Evolutionary conservation across 2,113 vertebrate genomes (phyloP), one percentile per base, ranked within the genome.

Genomic region (rat (Rattus norvegicus)): DNA sequence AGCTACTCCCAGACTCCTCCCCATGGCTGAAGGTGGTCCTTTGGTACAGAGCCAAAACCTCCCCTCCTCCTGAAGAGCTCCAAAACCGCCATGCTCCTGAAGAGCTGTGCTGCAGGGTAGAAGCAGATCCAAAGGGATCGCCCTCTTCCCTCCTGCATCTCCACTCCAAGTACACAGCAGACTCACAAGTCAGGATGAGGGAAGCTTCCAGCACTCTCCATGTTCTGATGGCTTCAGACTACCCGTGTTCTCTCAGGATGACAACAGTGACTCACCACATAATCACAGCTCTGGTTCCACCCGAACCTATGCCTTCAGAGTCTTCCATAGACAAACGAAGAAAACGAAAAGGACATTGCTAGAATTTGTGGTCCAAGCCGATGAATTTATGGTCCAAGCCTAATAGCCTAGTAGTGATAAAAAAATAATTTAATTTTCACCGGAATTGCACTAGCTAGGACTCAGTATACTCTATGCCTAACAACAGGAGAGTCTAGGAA

Each of bases 1-100:
- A 83, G 36, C 90, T 97, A 90, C 95, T 91, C 95, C 90, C 93
- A 90, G 75, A 88, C 43, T 47, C 69, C n/a, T 72, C n/a, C 43
- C 94, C 17, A 13, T 5, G 13, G 39, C 22, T 89, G 33, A 93
- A 79, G 75, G 90, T 19, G 69, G 39, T 26, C 24, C 22, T 87
- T 91, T 14, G 0, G 36, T 85, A 43, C 28, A 61, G 0, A 4
- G 70, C 43, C 22, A 84, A 84, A 77, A 77, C 36, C 8, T 47
- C n/a, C 56, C 69, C 75, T 90, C 70, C 43, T 89, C 67, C 67
- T 69, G 30, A 69, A 69, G 12, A 14, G 65, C 30, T 14, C 75
- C 26, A 95, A 85, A 11, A 7, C 89, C 47, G 43, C 43, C 43
- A 43, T 8, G 16, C n/a, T 86, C 52, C 73, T 7, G 2, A 73